Conservation (phyloP, 2,797 vertebrate genomes). For the Sebastes alutus region DNA sequence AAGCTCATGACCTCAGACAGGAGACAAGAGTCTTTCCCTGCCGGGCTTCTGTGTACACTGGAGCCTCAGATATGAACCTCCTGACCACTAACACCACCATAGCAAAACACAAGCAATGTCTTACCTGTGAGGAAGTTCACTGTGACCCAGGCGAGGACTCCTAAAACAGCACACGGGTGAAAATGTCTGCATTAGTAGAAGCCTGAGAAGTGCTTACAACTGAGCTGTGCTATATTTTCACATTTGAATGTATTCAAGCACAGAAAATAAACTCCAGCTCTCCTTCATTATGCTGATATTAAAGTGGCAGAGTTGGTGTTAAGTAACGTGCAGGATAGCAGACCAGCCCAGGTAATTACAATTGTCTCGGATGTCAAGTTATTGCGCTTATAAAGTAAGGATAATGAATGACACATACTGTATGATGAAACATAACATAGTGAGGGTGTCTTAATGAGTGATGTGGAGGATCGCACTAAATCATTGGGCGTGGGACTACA, state of each 20-base stretch:
- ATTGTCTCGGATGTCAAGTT: constrained; percentile 73
- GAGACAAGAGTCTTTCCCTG: constrained; percentile 69
- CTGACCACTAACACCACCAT: constrained; percentile 72
- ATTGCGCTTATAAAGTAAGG: constrained; percentile 73
- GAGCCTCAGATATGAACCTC: constrained; percentile 68
- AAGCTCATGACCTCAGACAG: constrained; percentile 59
- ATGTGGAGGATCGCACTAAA: constrained; percentile 70
- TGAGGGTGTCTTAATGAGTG: constrained; percentile 68
- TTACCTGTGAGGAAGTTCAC: constrained; percentile 99
- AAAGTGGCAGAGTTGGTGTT: constrained; percentile 29
- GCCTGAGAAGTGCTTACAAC: constrained; percentile 16
- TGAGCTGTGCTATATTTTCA: neutral
- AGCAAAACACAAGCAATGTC: constrained; percentile 77
- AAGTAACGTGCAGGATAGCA: constrained; percentile 40
- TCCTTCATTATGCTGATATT: constrained; percentile 36
- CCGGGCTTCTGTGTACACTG: constrained; percentile 64
- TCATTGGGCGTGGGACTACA: constrained; percentile 70
- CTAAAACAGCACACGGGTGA: constrained; percentile 78
- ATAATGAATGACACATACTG: constrained; percentile 62
- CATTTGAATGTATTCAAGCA: constrained; percentile 8
- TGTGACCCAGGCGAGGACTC: constrained; percentile 97
- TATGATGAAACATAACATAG: constrained; percentile 66
- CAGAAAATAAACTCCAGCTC: constrained; percentile 3
- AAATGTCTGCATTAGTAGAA: constrained; percentile 47
- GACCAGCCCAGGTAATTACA: constrained; percentile 75